Conservation (phyloP, 1,140 invertebrate genomes). For the Tetramorium simillimum region DNA sequence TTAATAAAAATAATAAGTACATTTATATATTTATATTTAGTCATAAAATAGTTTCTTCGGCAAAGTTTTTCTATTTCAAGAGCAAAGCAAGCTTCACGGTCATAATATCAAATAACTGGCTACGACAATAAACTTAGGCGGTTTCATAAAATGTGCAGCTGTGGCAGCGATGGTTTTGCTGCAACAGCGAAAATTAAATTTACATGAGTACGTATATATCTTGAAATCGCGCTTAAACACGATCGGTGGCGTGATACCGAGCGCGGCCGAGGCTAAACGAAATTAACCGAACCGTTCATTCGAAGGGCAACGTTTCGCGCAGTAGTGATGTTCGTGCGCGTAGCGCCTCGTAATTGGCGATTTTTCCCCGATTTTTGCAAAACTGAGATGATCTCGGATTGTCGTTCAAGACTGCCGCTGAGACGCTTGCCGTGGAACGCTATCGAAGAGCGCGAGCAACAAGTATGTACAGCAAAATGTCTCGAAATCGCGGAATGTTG, state of each 20-base stretch:
- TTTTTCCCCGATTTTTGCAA: not conserved
- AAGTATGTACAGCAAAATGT: not conserved
- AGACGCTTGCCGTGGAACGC: not conserved
- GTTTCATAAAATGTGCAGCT: not conserved
- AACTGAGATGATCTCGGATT: not conserved
- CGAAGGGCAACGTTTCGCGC: not conserved
- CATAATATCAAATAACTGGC: not conserved
- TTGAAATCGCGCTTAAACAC: not conserved
- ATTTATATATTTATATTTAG: not conserved
- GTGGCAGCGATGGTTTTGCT: not conserved
- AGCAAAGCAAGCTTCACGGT: not conserved
- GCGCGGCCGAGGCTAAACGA: not conserved
- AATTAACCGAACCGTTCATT: not conserved
- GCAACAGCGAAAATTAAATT: not conserved
- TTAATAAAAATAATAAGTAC: not conserved
- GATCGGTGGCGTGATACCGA: slow-evolving; percentile 1
- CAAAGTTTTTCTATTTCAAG: not conserved
- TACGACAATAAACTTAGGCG: not conserved
- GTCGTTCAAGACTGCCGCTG: not conserved
- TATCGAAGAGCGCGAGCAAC: not conserved
- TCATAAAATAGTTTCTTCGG: not conserved
- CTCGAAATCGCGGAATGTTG: not conserved
- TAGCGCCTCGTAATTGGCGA: not conserved
- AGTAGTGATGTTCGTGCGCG: not conserved
- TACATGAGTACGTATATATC: not conserved